Percentiles rank a stretch among this genome's conserved stretches.
Conservation (phyloP, 92 coral and sea anemone genomes). For the Porites rus region DNA sequence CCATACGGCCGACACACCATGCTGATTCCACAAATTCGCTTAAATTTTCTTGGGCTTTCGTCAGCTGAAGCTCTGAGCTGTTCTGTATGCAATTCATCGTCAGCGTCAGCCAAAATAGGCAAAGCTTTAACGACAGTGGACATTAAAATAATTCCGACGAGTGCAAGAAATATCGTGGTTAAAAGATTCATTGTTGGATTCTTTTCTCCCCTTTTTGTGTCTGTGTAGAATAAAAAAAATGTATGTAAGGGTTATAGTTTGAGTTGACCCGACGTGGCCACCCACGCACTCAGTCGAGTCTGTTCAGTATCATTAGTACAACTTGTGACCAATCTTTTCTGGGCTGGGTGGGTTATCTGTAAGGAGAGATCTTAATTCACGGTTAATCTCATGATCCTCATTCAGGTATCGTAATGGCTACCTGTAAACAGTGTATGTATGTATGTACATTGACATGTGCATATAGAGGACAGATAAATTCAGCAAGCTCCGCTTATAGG, state of each 20-base stretch:
- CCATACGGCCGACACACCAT: neutral
- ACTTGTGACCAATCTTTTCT: too few relatives aligned
- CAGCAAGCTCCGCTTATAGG: too few relatives aligned
- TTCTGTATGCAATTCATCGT: neutral
- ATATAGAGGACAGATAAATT: too few relatives aligned
- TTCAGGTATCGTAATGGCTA: too few relatives aligned
- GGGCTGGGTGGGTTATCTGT: too few relatives aligned
- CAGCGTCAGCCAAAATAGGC: neutral
- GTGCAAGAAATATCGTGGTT: neutral
- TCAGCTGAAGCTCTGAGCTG: neutral
- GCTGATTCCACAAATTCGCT: slow-evolving; percentile 32
- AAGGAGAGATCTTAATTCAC: too few relatives aligned
- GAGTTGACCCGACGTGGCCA: too few relatives aligned
- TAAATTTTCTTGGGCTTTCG: neutral
- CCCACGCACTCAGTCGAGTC: too few relatives aligned
- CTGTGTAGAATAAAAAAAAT: neutral
- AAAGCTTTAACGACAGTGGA: slow-evolving; percentile 2
- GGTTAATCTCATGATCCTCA: too few relatives aligned
- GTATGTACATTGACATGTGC: too few relatives aligned
- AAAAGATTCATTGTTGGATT: slow-evolving; percentile 1
- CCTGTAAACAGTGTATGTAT: too few relatives aligned
- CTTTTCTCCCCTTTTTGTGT: neutral
- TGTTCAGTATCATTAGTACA: too few relatives aligned
- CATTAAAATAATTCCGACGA: neutral
- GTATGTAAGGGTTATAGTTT: neutral